phyloP scores from a whole-genome alignment of 2,888 invertebrate genomes.

The Anarsia innoxiella region DNA sequence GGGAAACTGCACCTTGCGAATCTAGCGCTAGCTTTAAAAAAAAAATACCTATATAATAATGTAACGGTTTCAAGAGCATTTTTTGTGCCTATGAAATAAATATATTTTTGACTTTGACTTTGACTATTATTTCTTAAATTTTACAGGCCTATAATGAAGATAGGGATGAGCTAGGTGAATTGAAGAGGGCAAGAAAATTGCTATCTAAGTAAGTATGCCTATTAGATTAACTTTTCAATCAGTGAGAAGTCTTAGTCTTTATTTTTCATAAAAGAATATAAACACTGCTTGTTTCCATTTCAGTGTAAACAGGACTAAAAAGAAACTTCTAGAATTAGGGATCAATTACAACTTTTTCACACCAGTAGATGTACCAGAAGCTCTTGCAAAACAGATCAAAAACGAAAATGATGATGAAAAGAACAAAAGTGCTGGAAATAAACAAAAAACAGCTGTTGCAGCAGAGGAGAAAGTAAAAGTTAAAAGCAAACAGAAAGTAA shows the following conservation, averaged over 20 bases:
- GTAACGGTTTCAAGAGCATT: no score
- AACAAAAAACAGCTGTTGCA: no score
- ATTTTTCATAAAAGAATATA: slow-evolving; percentile 5
- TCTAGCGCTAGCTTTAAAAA: no score
- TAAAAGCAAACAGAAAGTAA: no score
- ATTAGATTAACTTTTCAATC: neutral
- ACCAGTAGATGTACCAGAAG: slow-evolving; percentile 65
- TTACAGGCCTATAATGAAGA: slow-evolving; percentile 52
- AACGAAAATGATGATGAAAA: slow-evolving; percentile 18
- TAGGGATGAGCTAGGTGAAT: slow-evolving; percentile 48
- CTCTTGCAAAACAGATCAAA: slow-evolving; percentile 24
- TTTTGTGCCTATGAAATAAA: slow-evolving; percentile 1
- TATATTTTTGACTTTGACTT: neutral
- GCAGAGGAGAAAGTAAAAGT: no score
- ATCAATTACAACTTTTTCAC: slow-evolving; percentile 70
- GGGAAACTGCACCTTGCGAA: no score
- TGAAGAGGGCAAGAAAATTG: slow-evolving; percentile 49
- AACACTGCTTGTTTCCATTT: slow-evolving; percentile 24
- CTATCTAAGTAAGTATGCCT: slow-evolving; percentile 40
- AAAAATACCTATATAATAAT: no score
- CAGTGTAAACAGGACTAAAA: slow-evolving; percentile 60
- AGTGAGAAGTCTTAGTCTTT: slow-evolving; percentile 1
- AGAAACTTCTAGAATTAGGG: slow-evolving; percentile 61
- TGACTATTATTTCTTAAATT: neutral
- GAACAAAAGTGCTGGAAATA: slow-evolving; percentile 16